A percentile compares a stretch with the other conserved stretches of the same genome.
phyloP scores from a whole-genome alignment of 2,888 invertebrate species.

The Eurytoma californica region DNA sequence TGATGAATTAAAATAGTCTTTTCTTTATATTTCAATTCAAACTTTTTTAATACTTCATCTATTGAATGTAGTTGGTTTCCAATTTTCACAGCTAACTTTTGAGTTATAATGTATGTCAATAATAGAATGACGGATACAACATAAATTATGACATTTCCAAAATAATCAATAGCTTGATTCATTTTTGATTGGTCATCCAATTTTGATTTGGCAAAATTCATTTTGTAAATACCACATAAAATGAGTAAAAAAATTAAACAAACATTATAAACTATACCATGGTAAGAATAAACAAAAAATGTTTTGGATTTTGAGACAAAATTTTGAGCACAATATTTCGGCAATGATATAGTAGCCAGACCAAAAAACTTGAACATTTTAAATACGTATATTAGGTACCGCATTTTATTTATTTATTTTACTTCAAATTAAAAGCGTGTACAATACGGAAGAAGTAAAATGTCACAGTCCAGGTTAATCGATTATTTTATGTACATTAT shows the following conservation, averaged over 20 bases:
- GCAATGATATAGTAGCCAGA: conserved; percentile 33
- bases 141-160: conserved; percentile 38
- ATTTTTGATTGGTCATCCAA: neutral
- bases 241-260: conserved; percentile 13
- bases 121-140: conserved; percentile 14
- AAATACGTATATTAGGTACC: conserved; percentile 2
- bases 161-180: conserved; percentile 26
- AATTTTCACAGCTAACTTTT: conserved; percentile 27
- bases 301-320: neutral
- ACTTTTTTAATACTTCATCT: conserved; percentile 17
- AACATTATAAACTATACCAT: conserved; percentile 18
- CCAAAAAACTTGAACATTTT: conserved; percentile 27
- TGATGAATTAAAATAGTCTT: conserved; percentile 1
- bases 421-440: no score
- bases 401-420: neutral
- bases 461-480: no score
- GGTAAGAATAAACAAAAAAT: conserved; percentile 9
- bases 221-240: conserved; percentile 1
- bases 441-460: no score
- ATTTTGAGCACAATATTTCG: neutral
- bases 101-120: conserved; percentile 13
- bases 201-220: neutral
- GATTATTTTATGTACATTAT: no score
- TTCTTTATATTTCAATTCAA: conserved; percentile 25
- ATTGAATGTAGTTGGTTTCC: conserved; percentile 17